Base-by-base conservation (phyloP, 2,888 invertebrate species). In the Hofmannophila pseudospretella region DNA sequence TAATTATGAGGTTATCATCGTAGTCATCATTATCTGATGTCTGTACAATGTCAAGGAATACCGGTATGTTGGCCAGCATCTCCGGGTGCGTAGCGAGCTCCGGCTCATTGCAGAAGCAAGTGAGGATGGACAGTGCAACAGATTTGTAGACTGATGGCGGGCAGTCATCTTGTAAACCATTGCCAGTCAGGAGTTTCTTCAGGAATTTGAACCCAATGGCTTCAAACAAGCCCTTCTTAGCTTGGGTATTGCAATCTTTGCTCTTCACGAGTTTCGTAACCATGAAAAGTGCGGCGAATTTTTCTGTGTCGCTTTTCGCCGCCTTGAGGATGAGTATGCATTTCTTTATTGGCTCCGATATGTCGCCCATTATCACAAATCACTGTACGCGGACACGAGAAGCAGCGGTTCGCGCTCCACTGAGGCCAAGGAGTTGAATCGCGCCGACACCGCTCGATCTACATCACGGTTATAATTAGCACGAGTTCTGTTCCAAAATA, bases 61-160 rank as follows among this genome's bases (percentile, higher is more conserved):
- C 93, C 9, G 95, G 94, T 54, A 96, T 92, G 55, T 94, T 93
- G 27, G 90, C 91, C 33, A 96, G 88, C 91, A 96, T 94, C 58
- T 96, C 95, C 19, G 93, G 92, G 66, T 95, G 94, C 19, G 92
- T 91, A 11, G 94, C 94, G 42, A 96, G 72, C 61, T 93, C 93
- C 49, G 93, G 90, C 67, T 95, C 94, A 54, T 91, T 90, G 62
- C 95, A 96, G 78, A 97, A 96, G 39, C 94, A 93, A 1, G 96
- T 94, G 23, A 97, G 88, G 38, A 97, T 92, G 4, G 95, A 95
- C 26, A 97, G 79, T 0, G 96, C 96, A 29, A 97, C 93, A 7
- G 96, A 96, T 80, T 96, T 96, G 86, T 96, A 97, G 23, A 97
- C 93, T 39, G 94, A 90, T 0, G 95, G 93, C 2, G 96, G 95